phyloP scores from a whole-genome alignment of 1,140 invertebrate genomes.

The Tetraneura akinire region DNA sequence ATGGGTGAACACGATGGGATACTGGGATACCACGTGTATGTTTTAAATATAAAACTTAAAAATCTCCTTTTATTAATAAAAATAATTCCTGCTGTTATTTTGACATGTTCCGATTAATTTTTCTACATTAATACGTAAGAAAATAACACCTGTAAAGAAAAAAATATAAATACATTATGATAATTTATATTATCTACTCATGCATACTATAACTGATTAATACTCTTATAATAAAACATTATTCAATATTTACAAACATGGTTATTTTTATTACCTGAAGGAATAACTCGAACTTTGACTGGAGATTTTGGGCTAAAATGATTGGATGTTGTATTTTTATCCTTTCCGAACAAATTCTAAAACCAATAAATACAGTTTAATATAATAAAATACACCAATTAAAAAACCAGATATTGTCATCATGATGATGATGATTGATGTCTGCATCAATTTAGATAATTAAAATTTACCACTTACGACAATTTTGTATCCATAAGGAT shows the following conservation, averaged over 20 bases:
- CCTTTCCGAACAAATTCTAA: constrained; percentile 42
- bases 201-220: neutral
- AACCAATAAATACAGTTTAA: neutral
- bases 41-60: neutral
- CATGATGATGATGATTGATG: too few relatives aligned
- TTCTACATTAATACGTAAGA: constrained; percentile 22
- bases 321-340: neutral
- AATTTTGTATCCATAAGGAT: constrained; percentile 77
- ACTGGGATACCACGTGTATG: too few relatives aligned
- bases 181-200: neutral
- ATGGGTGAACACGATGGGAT: too few relatives aligned
- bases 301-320: neutral
- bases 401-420: too few relatives aligned
- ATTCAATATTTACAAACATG: neutral
- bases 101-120: neutral
- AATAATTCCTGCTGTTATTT: neutral
- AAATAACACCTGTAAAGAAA: constrained; percentile 10
- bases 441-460: too few relatives aligned
- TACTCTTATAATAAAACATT: neutral
- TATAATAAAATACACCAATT: too few relatives aligned
- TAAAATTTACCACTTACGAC: constrained; percentile 63
- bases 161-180: neutral
- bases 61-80: neutral
- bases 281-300: constrained; percentile 41
- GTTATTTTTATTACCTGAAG: constrained; percentile 31